Evolutionary conservation across 2,888 invertebrate genomes (phyloP).

Genomic region (Minunthozetes semirufus): DNA sequence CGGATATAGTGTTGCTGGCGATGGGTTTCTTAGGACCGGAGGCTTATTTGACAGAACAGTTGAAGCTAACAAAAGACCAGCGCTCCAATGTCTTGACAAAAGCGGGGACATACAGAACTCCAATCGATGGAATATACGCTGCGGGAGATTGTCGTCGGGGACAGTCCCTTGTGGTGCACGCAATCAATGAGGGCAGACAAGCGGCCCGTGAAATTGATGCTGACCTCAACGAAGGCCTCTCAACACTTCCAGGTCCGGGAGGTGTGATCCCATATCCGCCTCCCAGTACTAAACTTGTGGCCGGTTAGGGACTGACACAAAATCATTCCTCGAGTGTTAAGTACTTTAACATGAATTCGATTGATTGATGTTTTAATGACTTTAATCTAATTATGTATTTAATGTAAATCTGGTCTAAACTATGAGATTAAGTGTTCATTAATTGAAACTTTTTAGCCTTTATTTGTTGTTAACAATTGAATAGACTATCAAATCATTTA

Average conservation of each 20-base stretch:
- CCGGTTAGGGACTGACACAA: background rate
- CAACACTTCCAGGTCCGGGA: slow-evolving; percentile 82
- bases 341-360: background rate
- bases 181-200: slow-evolving; percentile 93
- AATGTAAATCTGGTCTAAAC: slow-evolving; percentile 6
- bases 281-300: background rate
- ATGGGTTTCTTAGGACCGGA: slow-evolving; percentile 99
- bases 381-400: background rate
- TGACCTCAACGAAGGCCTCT: slow-evolving; percentile 60
- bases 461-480: background rate
- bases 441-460: background rate
- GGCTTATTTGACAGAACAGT: slow-evolving; percentile 72
- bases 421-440: background rate
- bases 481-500: slow-evolving; percentile 8
- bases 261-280: slow-evolving; percentile 58
- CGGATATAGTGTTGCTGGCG: slow-evolving; percentile 86
- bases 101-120: slow-evolving; percentile 67
- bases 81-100: slow-evolving; percentile 85
- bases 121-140: slow-evolving; percentile 76
- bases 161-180: slow-evolving; percentile 98
- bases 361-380: background rate
- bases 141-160: slow-evolving; percentile 98
- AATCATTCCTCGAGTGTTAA: background rate
- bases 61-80: slow-evolving; percentile 70
- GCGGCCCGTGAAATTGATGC: slow-evolving; percentile 92